phyloP scores from a whole-genome alignment of 2,888 invertebrate genomes.

The Schrankia costaestrigalis region DNA sequence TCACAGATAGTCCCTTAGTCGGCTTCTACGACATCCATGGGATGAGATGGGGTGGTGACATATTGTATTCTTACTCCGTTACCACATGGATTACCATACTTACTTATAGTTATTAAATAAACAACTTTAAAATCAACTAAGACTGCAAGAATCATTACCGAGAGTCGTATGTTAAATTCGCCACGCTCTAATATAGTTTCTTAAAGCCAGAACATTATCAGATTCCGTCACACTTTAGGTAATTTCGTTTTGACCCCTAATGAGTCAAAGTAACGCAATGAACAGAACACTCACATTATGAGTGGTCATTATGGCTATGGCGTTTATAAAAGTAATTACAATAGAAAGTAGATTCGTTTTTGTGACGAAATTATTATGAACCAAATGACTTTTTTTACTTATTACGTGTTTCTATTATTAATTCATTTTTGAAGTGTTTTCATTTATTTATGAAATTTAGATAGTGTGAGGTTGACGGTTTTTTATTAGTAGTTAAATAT shows the following conservation, averaged over 20 bases:
- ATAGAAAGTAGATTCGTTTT: constrained; percentile 51
- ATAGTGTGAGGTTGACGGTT: not conserved
- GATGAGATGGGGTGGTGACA: too few relatives aligned
- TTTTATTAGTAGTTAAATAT: too few relatives aligned
- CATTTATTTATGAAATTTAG: constrained; percentile 5
- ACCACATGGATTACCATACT: too few relatives aligned
- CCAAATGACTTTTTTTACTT: constrained; percentile 27
- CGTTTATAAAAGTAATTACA: constrained; percentile 65
- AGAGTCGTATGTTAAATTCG: constrained; percentile 41
- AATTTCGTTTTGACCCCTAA: constrained; percentile 63
- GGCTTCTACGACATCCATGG: too few relatives aligned
- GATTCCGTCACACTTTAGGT: constrained; percentile 73
- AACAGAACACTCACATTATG: constrained; percentile 58
- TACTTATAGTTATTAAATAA: too few relatives aligned
- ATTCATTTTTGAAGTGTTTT: constrained; percentile 16
- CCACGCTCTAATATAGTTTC: constrained; percentile 50
- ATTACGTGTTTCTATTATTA: constrained; percentile 26
- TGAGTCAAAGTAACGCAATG: constrained; percentile 68
- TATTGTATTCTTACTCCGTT: too few relatives aligned
- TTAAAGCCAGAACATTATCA: constrained; percentile 62
- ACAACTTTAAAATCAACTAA: too few relatives aligned
- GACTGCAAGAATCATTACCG: constrained; percentile 31
- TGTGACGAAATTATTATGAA: constrained; percentile 45
- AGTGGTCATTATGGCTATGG: constrained; percentile 54
- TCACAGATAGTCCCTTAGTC: too few relatives aligned